These are phyloP conservation scores for Mythimna ferrago DNA, from an alignment of 2,888 invertebrate genomes.

Conservation along the genomic window DNA sequence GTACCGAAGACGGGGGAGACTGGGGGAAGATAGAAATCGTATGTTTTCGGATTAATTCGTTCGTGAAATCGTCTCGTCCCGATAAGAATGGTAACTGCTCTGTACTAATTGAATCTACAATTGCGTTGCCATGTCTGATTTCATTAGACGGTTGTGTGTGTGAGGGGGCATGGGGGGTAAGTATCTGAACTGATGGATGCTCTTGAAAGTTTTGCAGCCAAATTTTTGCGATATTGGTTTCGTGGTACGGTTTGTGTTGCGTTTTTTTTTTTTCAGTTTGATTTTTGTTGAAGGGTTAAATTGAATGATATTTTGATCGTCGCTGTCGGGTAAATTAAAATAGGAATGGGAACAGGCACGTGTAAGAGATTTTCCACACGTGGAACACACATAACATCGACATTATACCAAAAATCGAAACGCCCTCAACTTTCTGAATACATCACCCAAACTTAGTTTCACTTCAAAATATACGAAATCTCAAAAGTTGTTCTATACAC, in stretches of 20 bases:
- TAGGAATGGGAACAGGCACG: neutral
- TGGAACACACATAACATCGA: slow-evolving; percentile 15
- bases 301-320: slow-evolving; percentile 10
- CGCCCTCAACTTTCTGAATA: slow-evolving; percentile 58
- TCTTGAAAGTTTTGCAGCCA: slow-evolving; percentile 68
- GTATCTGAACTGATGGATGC: slow-evolving; percentile 66
- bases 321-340: neutral
- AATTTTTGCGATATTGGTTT: slow-evolving; percentile 71
- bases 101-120: slow-evolving; percentile 91
- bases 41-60: slow-evolving; percentile 91
- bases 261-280: slow-evolving; percentile 28
- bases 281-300: slow-evolving; percentile 14
- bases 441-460: slow-evolving; percentile 58
- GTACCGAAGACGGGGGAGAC: slow-evolving; percentile 75
- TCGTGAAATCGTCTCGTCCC: slow-evolving; percentile 90
- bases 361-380: neutral
- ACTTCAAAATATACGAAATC: slow-evolving; percentile 63
- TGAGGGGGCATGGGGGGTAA: slow-evolving; percentile 72
- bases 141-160: slow-evolving; percentile 82
- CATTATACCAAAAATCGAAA: slow-evolving; percentile 39
- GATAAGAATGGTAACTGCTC: slow-evolving; percentile 90
- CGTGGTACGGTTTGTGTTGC: slow-evolving; percentile 46
- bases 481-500: slow-evolving; percentile 60
- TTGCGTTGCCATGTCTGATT: slow-evolving; percentile 89
- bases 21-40: slow-evolving; percentile 88